phyloP scores from a whole-genome alignment of 2,113 vertebrate species.

The Notothenia rossii region DNA sequence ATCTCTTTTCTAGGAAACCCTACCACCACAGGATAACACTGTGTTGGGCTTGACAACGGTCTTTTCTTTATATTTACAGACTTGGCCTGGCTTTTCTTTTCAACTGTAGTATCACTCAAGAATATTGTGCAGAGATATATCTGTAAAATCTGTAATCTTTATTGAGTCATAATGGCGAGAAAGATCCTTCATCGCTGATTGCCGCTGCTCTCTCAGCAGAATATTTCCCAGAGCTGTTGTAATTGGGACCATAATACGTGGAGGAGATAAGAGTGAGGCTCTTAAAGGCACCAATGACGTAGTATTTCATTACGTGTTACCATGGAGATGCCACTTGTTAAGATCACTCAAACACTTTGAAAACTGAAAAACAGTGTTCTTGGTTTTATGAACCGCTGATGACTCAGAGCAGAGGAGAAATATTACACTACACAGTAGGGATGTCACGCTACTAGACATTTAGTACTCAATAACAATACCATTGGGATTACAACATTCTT shows the following conservation, averaged over 20 bases:
- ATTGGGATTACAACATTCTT: too few relatives aligned
- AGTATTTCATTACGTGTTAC: slow-evolving; percentile 51
- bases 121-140: slow-evolving; percentile 31
- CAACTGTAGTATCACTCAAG: slow-evolving; percentile 19
- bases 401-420: background rate
- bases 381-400: slow-evolving; percentile 27
- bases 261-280: slow-evolving; percentile 45
- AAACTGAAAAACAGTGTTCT: slow-evolving; percentile 5
- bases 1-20: slow-evolving; percentile 15
- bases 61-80: slow-evolving; percentile 25
- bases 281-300: slow-evolving; percentile 30
- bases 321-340: slow-evolving; percentile 32
- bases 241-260: slow-evolving; percentile 58
- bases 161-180: slow-evolving; percentile 47
- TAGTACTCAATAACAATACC: too few relatives aligned
- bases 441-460: too few relatives aligned
- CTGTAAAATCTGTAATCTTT: slow-evolving; percentile 51
- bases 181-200: slow-evolving; percentile 48
- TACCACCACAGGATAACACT: background rate
- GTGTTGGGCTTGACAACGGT: slow-evolving; percentile 24
- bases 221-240: slow-evolving; percentile 56
- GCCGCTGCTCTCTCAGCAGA: slow-evolving; percentile 52
- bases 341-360: slow-evolving; percentile 13
- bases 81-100: background rate
- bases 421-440: background rate